Evolutionary conservation across 2,113 vertebrate species (phyloP).

Genomic region (Perca flavescens): DNA sequence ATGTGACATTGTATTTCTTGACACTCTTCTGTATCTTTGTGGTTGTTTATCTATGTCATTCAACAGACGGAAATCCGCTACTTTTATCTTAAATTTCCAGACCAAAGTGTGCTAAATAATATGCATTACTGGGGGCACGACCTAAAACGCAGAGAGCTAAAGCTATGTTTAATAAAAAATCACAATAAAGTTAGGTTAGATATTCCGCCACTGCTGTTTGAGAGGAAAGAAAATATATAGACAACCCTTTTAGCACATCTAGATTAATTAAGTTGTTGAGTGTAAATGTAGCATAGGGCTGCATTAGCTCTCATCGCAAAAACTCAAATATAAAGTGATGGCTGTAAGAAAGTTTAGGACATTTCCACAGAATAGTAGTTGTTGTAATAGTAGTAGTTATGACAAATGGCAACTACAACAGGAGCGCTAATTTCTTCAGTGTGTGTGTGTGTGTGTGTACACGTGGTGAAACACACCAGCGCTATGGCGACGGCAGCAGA

Average conservation of each 20-base stretch:
- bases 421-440: neutral
- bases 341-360: neutral
- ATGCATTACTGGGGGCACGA: neutral
- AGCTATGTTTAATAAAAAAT: neutral
- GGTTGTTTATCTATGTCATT: neutral
- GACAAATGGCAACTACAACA: neutral
- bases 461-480: constrained; percentile 3
- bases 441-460: neutral
- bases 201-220: too few species aligned
- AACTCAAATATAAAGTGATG: neutral
- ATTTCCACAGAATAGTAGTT: neutral
- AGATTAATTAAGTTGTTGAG: too few species aligned
- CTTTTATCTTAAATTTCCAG: neutral
- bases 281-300: neutral
- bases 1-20: constrained; percentile 12
- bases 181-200: neutral
- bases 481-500: neutral
- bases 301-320: neutral
- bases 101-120: constrained; percentile 2
- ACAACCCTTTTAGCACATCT: too few species aligned
- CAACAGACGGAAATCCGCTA: neutral
- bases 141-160: neutral
- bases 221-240: too few species aligned
- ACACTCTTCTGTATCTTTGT: constrained; percentile 12
- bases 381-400: neutral